A percentile compares a stretch with the other conserved stretches of the same genome.
Conservation (phyloP, 1,140 invertebrate genomes). For the Eciton burchellii region DNA sequence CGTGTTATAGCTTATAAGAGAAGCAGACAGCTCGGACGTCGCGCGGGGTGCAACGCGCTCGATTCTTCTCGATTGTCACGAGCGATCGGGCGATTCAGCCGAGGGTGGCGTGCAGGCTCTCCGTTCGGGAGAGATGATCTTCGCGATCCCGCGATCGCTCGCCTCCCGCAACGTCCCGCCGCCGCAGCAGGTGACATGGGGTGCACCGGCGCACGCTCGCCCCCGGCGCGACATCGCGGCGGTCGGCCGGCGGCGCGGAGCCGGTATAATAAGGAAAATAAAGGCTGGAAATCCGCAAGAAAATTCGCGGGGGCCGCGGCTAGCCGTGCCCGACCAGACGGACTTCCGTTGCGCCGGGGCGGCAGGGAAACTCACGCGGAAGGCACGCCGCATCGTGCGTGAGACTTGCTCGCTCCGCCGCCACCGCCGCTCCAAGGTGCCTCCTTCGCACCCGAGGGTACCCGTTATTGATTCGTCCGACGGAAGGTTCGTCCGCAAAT, state of each 20-base stretch:
- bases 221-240: neutral
- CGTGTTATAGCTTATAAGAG: no score
- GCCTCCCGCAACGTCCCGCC: neutral
- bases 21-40: no score
- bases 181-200: slow-evolving; percentile 63
- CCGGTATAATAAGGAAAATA: slow-evolving; percentile 65
- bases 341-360: neutral
- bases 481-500: slow-evolving; percentile 66
- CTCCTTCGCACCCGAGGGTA: slow-evolving; percentile 66
- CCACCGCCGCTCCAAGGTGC: slow-evolving; percentile 15
- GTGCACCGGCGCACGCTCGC: neutral
- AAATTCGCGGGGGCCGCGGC: slow-evolving; percentile 7
- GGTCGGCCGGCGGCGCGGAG: slow-evolving; percentile 28
- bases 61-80: no score
- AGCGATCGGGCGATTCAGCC: no score
- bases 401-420: slow-evolving; percentile 32
- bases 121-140: neutral
- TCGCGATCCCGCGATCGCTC: neutral
- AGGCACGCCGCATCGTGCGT: slow-evolving; percentile 29
- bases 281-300: slow-evolving; percentile 65
- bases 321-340: slow-evolving; percentile 33
- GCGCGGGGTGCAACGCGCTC: no score
- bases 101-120: no score
- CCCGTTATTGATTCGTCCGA: slow-evolving; percentile 76
- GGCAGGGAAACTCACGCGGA: neutral